Percentiles rank a stretch among this genome's conserved stretches.
These are phyloP conservation scores for Mesaphorura yosii DNA, from an alignment of 1,140 invertebrate genomes.

Conservation along the genomic window DNA sequence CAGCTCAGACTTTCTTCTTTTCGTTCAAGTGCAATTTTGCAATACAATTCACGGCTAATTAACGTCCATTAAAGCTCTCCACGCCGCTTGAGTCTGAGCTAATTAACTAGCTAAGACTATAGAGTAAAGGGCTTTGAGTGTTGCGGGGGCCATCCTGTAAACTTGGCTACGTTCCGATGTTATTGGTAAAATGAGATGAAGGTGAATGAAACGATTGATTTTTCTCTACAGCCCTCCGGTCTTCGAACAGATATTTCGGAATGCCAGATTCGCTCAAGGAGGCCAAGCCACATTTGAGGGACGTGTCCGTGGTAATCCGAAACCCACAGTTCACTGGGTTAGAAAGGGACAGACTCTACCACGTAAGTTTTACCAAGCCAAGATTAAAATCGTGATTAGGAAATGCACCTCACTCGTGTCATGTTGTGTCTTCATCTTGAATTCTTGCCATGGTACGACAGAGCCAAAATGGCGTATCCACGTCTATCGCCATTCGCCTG, in stretches of 20 bases:
- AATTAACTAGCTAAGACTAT: neutral
- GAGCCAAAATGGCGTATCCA: neutral
- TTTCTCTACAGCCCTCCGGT: slow-evolving; percentile 52
- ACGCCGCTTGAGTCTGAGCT: neutral
- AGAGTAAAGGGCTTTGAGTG: neutral
- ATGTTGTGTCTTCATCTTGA: neutral
- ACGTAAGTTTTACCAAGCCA: slow-evolving; percentile 42
- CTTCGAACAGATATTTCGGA: slow-evolving; percentile 85
- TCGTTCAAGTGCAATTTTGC: too few relatives aligned
- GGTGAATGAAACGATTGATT: neutral
- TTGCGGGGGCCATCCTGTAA: neutral
- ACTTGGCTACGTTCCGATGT: slow-evolving; percentile 8
- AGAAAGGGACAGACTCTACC: slow-evolving; percentile 69
- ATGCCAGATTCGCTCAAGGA: slow-evolving; percentile 83
- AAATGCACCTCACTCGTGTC: too few relatives aligned
- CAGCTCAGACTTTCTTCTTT: too few relatives aligned
- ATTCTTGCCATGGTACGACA: too few relatives aligned
- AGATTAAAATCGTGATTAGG: too few relatives aligned
- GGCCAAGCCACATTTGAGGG: slow-evolving; percentile 87
- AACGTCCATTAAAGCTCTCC: neutral
- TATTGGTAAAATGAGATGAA: slow-evolving; percentile 4
- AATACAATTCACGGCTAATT: neutral
- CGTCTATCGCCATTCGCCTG: too few relatives aligned
- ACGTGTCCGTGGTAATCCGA: slow-evolving; percentile 76
- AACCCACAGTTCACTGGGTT: slow-evolving; percentile 87